Base-by-base conservation (phyloP, 2,113 vertebrate species). In the Melanerpes formicivorus region DNA sequence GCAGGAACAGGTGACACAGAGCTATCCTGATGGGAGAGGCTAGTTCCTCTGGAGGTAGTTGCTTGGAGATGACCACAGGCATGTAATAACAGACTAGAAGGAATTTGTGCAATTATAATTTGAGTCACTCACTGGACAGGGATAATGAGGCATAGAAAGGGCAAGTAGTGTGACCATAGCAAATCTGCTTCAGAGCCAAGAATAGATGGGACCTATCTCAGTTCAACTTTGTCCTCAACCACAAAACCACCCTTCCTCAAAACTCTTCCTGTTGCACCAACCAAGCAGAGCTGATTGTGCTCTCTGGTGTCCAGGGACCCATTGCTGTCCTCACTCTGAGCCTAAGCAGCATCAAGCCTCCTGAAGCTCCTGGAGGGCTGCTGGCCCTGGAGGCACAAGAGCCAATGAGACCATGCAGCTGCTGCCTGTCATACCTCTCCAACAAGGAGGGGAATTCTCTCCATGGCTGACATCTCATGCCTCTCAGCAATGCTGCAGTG, bases 61-160 rank as follows among this genome's bases (percentile, higher is more conserved):
- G 91, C 69, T 62, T 10, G 5, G 88, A 83, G 80, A 71, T 3
- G 14, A 71, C 80, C 17, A 8, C 44, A 66, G 81, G 75, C 92
- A 44, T 1, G 2, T 70, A 65, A 81, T 8, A 78, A 84, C 86
- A 90, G 84, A 84, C 74, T 76, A 66, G 29, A 73, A 90, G 89
- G 84, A 87, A 89, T 88, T 37, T 77, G 67, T 82, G 75, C 87
- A 85, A 89, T 87, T 94, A 94, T n/a, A 90, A 82, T 76, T 91
- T 79, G 93, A 94, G 80, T 95, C 93, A 90, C 80, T 13, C 13
- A 3, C 81, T 84, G 92, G 86, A 87, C 86, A 90, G 71, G 92
- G 88, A 80, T 94, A 93, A 93, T 82, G 90, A 95, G 87, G 71
- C 69, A 90, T n/a, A 93, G 80, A 94, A 92, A 93, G 90, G 90